phyloP scores from a whole-genome alignment of 2,797 vertebrate species.

The Poecilia wingei region DNA sequence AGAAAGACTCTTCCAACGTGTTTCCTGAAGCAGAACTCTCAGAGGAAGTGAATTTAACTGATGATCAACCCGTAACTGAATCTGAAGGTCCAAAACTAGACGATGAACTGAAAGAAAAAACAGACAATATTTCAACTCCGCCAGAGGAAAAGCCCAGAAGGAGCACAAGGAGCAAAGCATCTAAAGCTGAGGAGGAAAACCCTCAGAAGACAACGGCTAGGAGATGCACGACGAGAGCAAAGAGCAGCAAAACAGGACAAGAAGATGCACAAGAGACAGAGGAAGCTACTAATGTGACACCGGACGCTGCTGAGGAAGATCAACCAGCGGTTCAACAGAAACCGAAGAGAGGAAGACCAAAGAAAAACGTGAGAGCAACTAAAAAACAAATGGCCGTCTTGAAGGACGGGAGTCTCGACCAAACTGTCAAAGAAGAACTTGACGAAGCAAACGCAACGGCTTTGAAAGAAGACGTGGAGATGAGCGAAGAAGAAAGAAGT shows the following conservation, averaged over 20 bases:
- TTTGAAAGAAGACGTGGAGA: no score
- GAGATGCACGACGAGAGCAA: conserved; percentile 18
- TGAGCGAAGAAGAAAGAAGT: not conserved
- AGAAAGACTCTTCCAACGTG: conserved; percentile 3
- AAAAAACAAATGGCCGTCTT: not conserved
- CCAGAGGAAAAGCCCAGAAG: conserved; percentile 22
- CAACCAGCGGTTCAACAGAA: not conserved
- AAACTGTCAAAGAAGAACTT: not conserved
- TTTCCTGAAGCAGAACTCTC: conserved; percentile 24
- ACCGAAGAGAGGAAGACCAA: conserved; percentile 38
- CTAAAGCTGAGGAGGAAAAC: conserved; percentile 33
- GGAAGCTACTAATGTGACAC: conserved; percentile 6
- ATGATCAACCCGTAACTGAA: conserved; percentile 28
- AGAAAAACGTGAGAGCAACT: conserved; percentile 1
- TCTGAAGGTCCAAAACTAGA: conserved; percentile 16
- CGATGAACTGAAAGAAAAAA: not conserved
- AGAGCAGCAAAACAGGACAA: not conserved
- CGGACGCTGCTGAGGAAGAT: conserved; percentile 24
- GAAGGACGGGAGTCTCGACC: not conserved
- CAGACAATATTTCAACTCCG: not conserved
- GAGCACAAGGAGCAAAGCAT: conserved; percentile 10
- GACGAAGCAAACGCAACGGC: no score
- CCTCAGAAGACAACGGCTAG: not conserved
- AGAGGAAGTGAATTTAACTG: conserved; percentile 45
- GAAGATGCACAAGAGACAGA: conserved; percentile 20